Percentiles rank a stretch among this genome's conserved stretches.
Conservation (phyloP, 2,888 invertebrate genomes). For the Thelaira solivaga region DNA sequence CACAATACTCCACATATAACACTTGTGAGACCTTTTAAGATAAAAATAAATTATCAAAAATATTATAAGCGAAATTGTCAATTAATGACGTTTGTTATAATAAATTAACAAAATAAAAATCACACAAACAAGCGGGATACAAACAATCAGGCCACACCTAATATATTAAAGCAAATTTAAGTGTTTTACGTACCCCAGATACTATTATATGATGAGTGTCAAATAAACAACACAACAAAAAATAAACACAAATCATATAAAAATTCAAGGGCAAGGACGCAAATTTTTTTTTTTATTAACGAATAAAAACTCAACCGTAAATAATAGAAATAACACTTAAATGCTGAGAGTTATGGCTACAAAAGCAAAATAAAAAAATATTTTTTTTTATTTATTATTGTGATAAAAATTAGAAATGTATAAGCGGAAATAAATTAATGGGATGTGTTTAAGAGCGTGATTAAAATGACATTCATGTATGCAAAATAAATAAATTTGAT, state of each 20-base stretch:
- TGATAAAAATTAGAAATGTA: too few species aligned
- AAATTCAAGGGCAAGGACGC: conserved; percentile 46
- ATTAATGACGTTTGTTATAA: conserved; percentile 16
- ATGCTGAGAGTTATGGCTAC: too few species aligned
- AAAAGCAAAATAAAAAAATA: too few species aligned
- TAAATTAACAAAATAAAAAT: conserved; percentile 12
- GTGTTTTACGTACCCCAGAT: background rate
- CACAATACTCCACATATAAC: background rate
- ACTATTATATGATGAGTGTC: background rate
- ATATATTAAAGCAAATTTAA: conserved; percentile 23
- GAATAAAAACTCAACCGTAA: too few species aligned
- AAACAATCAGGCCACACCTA: conserved; percentile 18
- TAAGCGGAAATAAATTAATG: too few species aligned
- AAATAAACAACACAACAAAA: conserved; percentile 2
- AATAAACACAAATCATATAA: too few species aligned
- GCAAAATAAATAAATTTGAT: too few species aligned
- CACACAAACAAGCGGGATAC: background rate
- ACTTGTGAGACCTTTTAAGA: conserved; percentile 14
- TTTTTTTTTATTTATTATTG: too few species aligned
- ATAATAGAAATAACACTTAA: background rate
- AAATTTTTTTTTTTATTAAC: too few species aligned
- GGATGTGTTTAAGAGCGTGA: too few species aligned
- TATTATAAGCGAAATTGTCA: conserved; percentile 18
- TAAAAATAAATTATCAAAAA: conserved; percentile 21
- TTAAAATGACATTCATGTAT: too few species aligned